A percentile compares a stretch with the other conserved stretches of the same genome.
Conservation (phyloP, 2,113 vertebrate genomes). For the Cyprinodon variegatus region DNA sequence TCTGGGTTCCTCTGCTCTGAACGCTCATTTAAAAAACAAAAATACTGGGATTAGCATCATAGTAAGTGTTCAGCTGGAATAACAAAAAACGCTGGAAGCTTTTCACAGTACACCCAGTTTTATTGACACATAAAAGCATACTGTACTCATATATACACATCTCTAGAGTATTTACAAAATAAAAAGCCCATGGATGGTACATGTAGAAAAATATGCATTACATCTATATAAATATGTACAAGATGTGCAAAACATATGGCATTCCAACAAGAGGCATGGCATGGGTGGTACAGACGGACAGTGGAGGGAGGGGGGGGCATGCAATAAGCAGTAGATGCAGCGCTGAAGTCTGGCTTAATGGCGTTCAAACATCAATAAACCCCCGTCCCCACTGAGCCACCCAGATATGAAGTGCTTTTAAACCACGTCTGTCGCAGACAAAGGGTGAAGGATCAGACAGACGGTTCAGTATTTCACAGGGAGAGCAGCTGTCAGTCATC, state of each 20-base stretch:
- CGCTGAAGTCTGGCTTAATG: slow-evolving; percentile 1
- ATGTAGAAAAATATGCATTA: slow-evolving; percentile 98
- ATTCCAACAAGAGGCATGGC: slow-evolving; percentile 83
- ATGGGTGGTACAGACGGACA: slow-evolving; percentile 19
- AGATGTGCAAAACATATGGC: slow-evolving; percentile 99
- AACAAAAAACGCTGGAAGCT: background rate
- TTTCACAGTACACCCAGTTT: slow-evolving; percentile 78
- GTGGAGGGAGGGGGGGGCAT: background rate
- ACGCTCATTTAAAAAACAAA: background rate
- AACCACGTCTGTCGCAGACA: slow-evolving; percentile 14
- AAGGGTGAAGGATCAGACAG: slow-evolving; percentile 52
- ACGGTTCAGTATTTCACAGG: slow-evolving; percentile 37
- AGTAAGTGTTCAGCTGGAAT: too few species aligned
- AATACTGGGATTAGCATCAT: background rate
- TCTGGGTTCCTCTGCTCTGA: background rate
- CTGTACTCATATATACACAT: slow-evolving; percentile 83
- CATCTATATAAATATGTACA: slow-evolving; percentile 98
- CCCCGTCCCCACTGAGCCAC: background rate
- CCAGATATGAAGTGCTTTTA: slow-evolving; percentile 35
- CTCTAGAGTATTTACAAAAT: slow-evolving; percentile 96
- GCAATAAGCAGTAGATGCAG: slow-evolving; percentile 8
- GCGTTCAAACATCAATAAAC: background rate
- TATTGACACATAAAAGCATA: slow-evolving; percentile 84
- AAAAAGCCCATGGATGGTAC: slow-evolving; percentile 87
- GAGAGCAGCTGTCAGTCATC: slow-evolving; percentile 53